phyloP scores from a whole-genome alignment of 2,888 invertebrate genomes.

The Osedax fenrisi region DNA sequence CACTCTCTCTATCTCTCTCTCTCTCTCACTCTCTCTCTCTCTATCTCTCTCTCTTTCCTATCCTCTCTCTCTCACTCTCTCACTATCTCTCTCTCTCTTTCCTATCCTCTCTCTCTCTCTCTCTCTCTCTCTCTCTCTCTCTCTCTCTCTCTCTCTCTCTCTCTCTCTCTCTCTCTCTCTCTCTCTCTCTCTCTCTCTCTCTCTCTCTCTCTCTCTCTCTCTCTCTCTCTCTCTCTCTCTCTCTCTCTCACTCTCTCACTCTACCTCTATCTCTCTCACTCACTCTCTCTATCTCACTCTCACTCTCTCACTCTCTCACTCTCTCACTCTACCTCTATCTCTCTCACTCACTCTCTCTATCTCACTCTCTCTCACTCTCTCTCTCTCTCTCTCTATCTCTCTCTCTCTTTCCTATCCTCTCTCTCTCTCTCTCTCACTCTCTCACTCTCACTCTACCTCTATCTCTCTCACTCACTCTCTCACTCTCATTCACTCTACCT shows the following conservation, averaged over 20 bases:
- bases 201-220: no score
- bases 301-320: constrained; percentile 27
- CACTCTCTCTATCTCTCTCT: not conserved
- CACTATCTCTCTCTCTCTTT: not conserved
- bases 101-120: no score
- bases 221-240: not conserved
- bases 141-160: no score
- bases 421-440: not conserved
- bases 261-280: no score
- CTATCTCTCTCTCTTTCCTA: no score
- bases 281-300: no score
- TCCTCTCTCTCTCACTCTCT: not conserved
- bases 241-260: not conserved
- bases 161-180: not conserved
- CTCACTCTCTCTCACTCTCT: not conserved
- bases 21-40: constrained; percentile 24
- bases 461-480: constrained; percentile 31
- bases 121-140: constrained; percentile 29
- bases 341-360: not conserved
- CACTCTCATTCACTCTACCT: no score
- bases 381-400: constrained; percentile 31
- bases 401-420: no score
- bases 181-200: not conserved
- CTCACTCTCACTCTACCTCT: not conserved
- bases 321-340: no score